phyloP scores from a whole-genome alignment of 2,113 vertebrate genomes.

The Fregata magnificens region DNA sequence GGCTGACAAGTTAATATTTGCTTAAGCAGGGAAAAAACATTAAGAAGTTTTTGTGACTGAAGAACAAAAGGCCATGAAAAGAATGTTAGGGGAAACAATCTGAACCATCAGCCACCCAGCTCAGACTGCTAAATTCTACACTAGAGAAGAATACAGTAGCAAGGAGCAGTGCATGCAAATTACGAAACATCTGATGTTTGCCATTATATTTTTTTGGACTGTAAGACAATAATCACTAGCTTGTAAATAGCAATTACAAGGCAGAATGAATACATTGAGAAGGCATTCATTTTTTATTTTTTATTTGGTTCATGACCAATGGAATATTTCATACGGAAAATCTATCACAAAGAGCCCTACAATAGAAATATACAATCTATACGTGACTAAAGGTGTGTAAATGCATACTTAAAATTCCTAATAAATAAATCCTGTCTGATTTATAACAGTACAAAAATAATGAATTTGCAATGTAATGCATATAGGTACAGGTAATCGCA shows the following conservation, averaged over 20 bases:
- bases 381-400: constrained; percentile 9
- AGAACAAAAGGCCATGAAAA: background rate
- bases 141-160: background rate
- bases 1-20: constrained; percentile 32
- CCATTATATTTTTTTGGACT: constrained; percentile 14
- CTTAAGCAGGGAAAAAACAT: background rate
- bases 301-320: constrained; percentile 1
- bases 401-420: background rate
- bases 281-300: constrained; percentile 50
- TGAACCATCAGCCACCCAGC: background rate
- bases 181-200: constrained; percentile 2
- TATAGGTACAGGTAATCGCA: background rate
- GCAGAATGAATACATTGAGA: constrained; percentile 17
- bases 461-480: background rate
- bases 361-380: constrained; percentile 5
- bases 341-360: background rate
- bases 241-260: constrained; percentile 52
- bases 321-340: constrained; percentile 17
- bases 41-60: background rate
- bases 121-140: background rate
- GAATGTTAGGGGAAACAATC: background rate
- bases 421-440: background rate
- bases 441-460: background rate
- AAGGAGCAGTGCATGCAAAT: background rate
- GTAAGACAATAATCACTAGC: constrained; percentile 28